A percentile compares a stretch with the other conserved stretches of the same genome.
Conservation (phyloP, 1,140 invertebrate genomes). For the Drosophila chauvacae region DNA sequence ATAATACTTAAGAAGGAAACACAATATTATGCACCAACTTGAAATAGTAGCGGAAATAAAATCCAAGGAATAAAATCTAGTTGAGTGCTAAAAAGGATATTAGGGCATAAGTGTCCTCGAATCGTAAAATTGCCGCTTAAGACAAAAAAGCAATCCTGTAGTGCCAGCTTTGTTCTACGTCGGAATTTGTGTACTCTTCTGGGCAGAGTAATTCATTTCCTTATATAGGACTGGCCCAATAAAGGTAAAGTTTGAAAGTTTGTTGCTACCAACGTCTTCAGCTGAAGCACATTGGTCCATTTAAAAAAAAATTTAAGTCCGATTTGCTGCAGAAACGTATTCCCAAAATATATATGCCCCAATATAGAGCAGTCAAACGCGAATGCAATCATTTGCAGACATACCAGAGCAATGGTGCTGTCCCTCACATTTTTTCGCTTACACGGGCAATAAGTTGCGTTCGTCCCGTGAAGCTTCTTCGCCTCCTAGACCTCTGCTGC, state of each 20-base stretch:
- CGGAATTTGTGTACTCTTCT: slow-evolving; percentile 12
- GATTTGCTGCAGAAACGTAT: neutral
- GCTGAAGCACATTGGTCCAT: too few relatives aligned
- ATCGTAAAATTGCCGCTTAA: slow-evolving; percentile 63
- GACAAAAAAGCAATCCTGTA: slow-evolving; percentile 22
- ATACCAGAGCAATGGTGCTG: slow-evolving; percentile 24
- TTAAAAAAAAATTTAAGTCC: neutral
- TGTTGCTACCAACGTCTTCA: too few relatives aligned
- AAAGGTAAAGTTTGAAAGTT: neutral
- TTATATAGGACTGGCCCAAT: neutral
- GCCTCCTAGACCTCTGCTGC: neutral
- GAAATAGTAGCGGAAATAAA: slow-evolving; percentile 72
- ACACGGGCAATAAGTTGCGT: slow-evolving; percentile 68
- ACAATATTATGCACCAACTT: slow-evolving; percentile 63
- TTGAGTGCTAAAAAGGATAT: slow-evolving; percentile 72
- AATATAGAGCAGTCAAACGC: slow-evolving; percentile 19
- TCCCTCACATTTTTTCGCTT: slow-evolving; percentile 65
- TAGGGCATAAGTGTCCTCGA: slow-evolving; percentile 75
- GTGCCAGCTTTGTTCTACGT: too few relatives aligned
- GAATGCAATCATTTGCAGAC: slow-evolving; percentile 80
- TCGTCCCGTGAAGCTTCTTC: slow-evolving; percentile 14
- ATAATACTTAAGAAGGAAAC: slow-evolving; percentile 1
- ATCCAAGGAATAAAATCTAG: slow-evolving; percentile 49
- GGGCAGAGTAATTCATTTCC: neutral
- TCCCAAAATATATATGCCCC: slow-evolving; percentile 1